Percentiles rank a stretch among this genome's conserved stretches.
These are phyloP conservation scores for Orius laevigatus DNA, from an alignment of 1,140 invertebrate species.

Conservation along the genomic window DNA sequence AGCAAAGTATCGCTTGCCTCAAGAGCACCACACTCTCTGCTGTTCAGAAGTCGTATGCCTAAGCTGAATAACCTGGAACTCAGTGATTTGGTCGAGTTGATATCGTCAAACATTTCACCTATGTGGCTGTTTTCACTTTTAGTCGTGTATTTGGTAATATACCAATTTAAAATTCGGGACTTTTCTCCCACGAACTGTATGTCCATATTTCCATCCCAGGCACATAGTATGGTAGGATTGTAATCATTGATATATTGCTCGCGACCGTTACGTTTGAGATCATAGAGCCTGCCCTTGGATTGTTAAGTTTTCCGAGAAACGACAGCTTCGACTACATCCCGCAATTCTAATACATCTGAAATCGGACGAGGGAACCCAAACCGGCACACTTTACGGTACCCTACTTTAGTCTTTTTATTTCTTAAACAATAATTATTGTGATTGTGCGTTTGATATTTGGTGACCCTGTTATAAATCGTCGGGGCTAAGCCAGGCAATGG, in stretches of 20 bases:
- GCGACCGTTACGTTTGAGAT: constrained; percentile 21
- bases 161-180: constrained; percentile 16
- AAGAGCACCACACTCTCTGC: constrained; percentile 20
- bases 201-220: constrained; percentile 22
- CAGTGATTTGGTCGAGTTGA: constrained; percentile 18
- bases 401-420: constrained; percentile 20
- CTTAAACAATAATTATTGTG: constrained; percentile 21
- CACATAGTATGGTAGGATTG: constrained; percentile 18
- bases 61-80: constrained; percentile 18
- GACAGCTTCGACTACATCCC: constrained; percentile 20
- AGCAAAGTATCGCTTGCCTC: constrained; percentile 20
- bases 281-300: constrained; percentile 22
- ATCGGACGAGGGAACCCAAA: constrained; percentile 22
- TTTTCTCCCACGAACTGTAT: constrained; percentile 20
- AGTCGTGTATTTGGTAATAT: constrained; percentile 21
- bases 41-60: constrained; percentile 17
- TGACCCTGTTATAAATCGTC: constrained; percentile 18
- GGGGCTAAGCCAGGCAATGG: constrained; percentile 14
- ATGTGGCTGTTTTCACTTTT: constrained; percentile 19
- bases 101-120: constrained; percentile 16
- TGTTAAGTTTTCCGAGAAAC: constrained; percentile 20
- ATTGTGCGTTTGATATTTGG: constrained; percentile 20
- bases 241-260: constrained; percentile 20
- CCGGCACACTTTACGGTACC: constrained; percentile 18
- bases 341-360: constrained; percentile 19